Percentiles rank a stretch among this genome's conserved stretches.
Evolutionary conservation across 2,113 vertebrate species (phyloP).

Genomic region (Castor canadensis): DNA sequence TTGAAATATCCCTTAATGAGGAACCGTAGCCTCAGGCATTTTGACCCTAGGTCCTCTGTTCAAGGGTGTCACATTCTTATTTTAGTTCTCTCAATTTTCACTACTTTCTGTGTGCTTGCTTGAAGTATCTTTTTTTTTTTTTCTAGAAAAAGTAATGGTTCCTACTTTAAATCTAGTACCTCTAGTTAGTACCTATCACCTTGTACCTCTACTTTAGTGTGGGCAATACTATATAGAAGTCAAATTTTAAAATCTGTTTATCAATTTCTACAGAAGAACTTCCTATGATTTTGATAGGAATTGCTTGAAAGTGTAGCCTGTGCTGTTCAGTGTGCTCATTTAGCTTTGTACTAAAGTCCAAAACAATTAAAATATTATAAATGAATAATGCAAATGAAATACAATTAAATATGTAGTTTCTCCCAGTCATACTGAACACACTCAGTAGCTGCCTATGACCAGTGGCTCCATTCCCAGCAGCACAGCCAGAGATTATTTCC

Average conservation of each 20-base stretch:
- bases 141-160: too few species aligned
- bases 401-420: background rate
- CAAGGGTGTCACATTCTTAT: too few species aligned
- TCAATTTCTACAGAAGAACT: background rate
- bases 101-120: too few species aligned
- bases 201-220: too few species aligned
- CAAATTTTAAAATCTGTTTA: background rate
- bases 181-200: too few species aligned
- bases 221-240: too few species aligned
- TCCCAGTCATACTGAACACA: background rate
- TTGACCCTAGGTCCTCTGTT: too few species aligned
- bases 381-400: background rate
- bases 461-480: background rate
- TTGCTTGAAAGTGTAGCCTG: constrained; percentile 12
- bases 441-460: background rate
- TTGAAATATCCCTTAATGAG: too few species aligned
- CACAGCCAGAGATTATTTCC: background rate
- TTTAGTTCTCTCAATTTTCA: too few species aligned
- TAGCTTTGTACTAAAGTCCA: background rate
- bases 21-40: too few species aligned
- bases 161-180: too few species aligned
- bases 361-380: constrained; percentile 10
- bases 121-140: too few species aligned
- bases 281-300: background rate
- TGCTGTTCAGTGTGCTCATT: background rate